Base-by-base conservation (phyloP, 1,140 invertebrate genomes). In the Macrostomum lignano region DNA sequence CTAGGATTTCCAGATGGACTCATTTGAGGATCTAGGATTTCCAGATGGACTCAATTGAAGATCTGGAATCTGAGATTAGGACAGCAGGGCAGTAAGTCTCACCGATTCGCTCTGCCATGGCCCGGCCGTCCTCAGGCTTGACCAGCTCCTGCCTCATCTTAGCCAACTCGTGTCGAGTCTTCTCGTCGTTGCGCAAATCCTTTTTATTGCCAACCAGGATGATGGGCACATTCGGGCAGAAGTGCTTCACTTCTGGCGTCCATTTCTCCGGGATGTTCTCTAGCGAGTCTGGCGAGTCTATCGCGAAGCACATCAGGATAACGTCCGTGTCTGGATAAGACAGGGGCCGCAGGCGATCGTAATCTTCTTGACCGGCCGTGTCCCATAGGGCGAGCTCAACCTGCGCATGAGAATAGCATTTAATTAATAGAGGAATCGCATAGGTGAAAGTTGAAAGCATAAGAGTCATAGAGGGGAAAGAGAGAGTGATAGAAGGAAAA, bases 141-240 rank as follows among this genome's bases (percentile, higher is more conserved):
- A 98, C 86, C 19, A 88, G 88, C 58, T 96, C 84, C 55, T 96
- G 88, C 58, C 93, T 94, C 79, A 94, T 93, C 63, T 94, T 94
- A 40, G 71, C 71, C 39, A 96, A 67, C 64, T 96, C 71, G 40
- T 79, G 76, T 46, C 91, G 86, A 33, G 86, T 94, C 52, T 72
- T 72, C 15, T 79, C 75, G 67, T 32, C 15, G 14, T 31, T 6
- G 10, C 33, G 17, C 33, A 31, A 31, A 17, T 35, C 33, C 6
- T 7, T 35, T 31, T 35, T 35, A 31, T 35, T 35, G 7, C 21
- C 33, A 7, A 35, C 33, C 7, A 35, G 24, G n/a, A 35, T 31
- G 15, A 35, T 35, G 14, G 33, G 33, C 4, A 32, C 24, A 31
- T 32, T 35, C 6, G 33, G 24, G 20, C 33, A 31, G 24, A 31